Evolutionary conservation across 1,140 invertebrate genomes (phyloP), one percentile per base, ranked within the genome.

Genomic region (Nomia melanderi): DNA sequence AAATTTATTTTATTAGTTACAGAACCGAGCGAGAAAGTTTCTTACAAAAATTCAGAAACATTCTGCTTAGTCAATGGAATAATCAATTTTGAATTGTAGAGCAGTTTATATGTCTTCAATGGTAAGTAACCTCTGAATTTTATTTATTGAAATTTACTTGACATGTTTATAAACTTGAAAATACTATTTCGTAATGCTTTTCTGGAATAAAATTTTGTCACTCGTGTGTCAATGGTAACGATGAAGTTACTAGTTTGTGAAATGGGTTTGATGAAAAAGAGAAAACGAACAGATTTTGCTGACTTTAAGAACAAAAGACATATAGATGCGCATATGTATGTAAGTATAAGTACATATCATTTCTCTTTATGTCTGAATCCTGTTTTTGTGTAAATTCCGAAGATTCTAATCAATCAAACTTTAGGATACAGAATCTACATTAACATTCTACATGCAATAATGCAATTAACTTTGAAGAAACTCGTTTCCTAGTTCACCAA

Each of bases 401-500:
- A 8, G 31, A 50, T 23, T 12, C 25, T 31, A 72, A 60, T 74
- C 12, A 39, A 27, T 60, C 23, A 56, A 57, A 63, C 47, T 36
- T 11, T 64, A 17, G 31, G n/a, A 36, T 12, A 20, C 60, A 64
- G 29, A 27, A 20, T 33, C 29, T 78, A 82, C 14, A 56, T 59
- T 67, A 73, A 78, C 84, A 86, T 87, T 87, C 85, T 84, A 59
- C 85, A 87, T 87, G 86, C 86, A 81, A 79, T 54, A 27, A 62
- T 64, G 76, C 36, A 44, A 63, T 64, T 5, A 73, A 67, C 67
- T 47, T 63, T 36, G 47, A 23, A 56, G 47, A 67, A 67, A 53
- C 6, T 41, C n/a, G 62, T 57, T 59, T 44, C 33, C 36, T 54
- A 47, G 20, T 70, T 17, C 44, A 64, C 50, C 69, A 69, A 39